Base-by-base conservation (phyloP, 2,888 invertebrate species). In the Tridacna crocea region DNA sequence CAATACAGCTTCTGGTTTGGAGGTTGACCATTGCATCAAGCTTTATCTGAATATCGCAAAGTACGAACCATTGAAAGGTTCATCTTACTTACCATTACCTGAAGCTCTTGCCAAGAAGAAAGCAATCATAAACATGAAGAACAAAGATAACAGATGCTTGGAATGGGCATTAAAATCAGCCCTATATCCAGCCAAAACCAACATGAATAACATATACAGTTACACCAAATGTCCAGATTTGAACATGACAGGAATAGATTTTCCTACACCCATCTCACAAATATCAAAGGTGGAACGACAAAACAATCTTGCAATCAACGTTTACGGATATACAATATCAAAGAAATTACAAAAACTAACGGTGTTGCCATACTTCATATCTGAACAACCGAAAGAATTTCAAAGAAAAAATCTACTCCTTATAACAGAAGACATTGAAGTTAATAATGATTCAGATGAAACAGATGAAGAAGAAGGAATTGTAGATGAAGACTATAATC, bases 331-430 rank as follows among this genome's bases (percentile, higher is more conserved):
- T 66, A 66, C 66, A 66, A n/a, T 66, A 46, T 26, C 60, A 51
- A 12, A 81, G n/a, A n/a, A 74, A 61, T 10, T 47, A 66, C 8
- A 77, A 77, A 77, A 74, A 24, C 19, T 79, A 75, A 75, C 15
- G 36, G 36, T 75, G 22, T 82, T 82, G n/a, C 82, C 82, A 58
- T 82, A 82, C 36, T 26, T 47, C 74, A 82, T 82, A 75, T 82
- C 78, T 65, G 63, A 78, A 22, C 78, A 78, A 74, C 74, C 82
- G 15, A 63, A 63, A 63, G 26, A 24, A 63, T 26, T 63, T 11
- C 63, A 63, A 22, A 63, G 63, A 63, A 63, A 11, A 13, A 22
- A 63, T 63, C 63, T 63, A 63, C 63, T 63, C 24, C 63, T 63
- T 63, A 63, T 63, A 63, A 11, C 24, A 15, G 26, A 63, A 8